These are phyloP conservation scores for Ectemnius lituratus DNA, from an alignment of 2,888 invertebrate genomes.

Conservation along the genomic window DNA sequence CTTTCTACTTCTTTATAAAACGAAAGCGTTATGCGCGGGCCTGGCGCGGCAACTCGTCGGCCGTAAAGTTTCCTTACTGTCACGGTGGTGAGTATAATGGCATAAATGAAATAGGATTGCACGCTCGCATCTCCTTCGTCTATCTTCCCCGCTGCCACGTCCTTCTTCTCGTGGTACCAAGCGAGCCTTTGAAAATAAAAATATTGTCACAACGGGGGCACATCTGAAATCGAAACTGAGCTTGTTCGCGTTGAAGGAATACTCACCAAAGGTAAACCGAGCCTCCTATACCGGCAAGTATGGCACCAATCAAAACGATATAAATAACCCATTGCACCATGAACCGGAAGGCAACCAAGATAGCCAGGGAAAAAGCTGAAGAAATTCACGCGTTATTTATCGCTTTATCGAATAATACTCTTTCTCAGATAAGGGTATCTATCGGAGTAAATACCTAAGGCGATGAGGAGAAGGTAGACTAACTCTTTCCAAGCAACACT, in stretches of 20 bases:
- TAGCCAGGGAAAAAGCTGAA: conserved; percentile 80
- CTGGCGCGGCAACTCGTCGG: neutral
- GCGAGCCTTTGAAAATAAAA: conserved; percentile 71
- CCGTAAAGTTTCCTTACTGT: conserved; percentile 73
- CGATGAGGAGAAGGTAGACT: conserved; percentile 80
- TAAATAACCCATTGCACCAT: conserved; percentile 82
- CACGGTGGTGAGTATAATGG: conserved; percentile 81
- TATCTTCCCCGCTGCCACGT: conserved; percentile 55
- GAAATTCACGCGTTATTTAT: conserved; percentile 38
- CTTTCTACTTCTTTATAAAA: neutral
- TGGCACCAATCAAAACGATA: conserved; percentile 80
- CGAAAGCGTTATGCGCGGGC: neutral
- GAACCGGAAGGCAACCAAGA: conserved; percentile 81
- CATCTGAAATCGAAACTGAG: neutral
- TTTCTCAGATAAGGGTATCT: neutral
- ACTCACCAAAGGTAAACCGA: conserved; percentile 82
- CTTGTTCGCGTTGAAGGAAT: neutral
- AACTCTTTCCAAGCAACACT: conserved; percentile 81
- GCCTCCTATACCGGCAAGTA: conserved; percentile 79
- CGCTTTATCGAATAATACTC: conserved; percentile 10
- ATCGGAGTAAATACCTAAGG: conserved; percentile 78
- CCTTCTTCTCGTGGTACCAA: conserved; percentile 76
- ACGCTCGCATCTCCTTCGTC: conserved; percentile 69
- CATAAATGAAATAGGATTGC: conserved; percentile 79
- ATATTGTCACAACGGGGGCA: neutral